Percentiles rank a stretch among this genome's conserved stretches.
Evolutionary conservation across 2,888 invertebrate species (phyloP).

Genomic region (Lasioglossum lativentre): DNA sequence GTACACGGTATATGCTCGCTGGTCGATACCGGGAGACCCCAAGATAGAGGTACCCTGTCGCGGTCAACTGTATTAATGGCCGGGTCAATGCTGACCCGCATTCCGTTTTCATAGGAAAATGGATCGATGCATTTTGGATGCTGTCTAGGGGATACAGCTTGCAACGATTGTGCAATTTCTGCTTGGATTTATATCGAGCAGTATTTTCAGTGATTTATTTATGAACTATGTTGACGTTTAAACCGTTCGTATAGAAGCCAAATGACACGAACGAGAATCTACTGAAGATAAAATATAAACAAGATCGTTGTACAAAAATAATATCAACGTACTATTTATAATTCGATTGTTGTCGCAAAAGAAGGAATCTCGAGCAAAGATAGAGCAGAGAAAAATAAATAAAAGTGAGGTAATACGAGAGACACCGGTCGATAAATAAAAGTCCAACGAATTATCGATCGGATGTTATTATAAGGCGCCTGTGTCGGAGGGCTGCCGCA

Average conservation of each 20-base stretch:
- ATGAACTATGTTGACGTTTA: no score
- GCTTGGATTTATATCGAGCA: no score
- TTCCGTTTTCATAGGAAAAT: background rate
- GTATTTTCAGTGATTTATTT: no score
- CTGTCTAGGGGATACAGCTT: background rate
- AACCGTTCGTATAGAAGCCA: no score
- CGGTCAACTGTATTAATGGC: background rate
- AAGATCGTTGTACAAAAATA: background rate
- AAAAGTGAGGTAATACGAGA: background rate
- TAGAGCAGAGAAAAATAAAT: background rate
- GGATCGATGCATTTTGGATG: background rate
- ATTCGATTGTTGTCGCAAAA: background rate
- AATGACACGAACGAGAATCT: no score
- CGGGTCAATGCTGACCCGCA: background rate
- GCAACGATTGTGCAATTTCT: background rate
- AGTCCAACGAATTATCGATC: background rate
- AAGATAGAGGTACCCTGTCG: slow-evolving; percentile 16
- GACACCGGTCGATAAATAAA: background rate
- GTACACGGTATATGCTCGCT: background rate
- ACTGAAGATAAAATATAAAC: no score
- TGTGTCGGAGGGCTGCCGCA: background rate
- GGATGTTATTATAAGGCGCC: background rate
- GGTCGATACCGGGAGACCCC: background rate
- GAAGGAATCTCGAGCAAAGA: background rate
- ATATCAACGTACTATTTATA: background rate